Percentiles rank a stretch among this genome's conserved stretches.
Evolutionary conservation across 1,140 invertebrate species (phyloP).

Genomic region (Dinoponera quadriceps): DNA sequence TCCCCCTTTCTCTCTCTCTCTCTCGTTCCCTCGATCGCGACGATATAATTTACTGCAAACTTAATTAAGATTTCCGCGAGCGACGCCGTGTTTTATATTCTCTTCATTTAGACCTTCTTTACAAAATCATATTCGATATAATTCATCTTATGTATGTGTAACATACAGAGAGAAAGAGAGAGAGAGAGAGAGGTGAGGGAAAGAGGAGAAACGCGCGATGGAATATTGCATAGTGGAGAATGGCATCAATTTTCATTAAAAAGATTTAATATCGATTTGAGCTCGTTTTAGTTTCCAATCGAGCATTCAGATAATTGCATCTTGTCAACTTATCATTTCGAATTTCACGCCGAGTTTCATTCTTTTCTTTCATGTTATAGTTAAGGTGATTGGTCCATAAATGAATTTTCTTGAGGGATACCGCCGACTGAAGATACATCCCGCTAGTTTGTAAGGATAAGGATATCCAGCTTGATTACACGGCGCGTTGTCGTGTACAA

Average conservation of each 20-base stretch:
- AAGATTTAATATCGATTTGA: too few relatives aligned
- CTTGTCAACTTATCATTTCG: too few relatives aligned
- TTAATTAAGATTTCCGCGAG: background rate
- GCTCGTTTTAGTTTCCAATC: too few relatives aligned
- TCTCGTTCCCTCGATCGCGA: background rate
- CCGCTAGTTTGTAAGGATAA: background rate
- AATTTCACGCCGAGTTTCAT: too few relatives aligned
- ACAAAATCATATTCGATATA: conserved; percentile 5
- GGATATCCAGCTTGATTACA: background rate
- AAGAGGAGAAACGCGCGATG: too few relatives aligned
- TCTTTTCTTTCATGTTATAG: too few relatives aligned
- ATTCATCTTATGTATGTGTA: background rate
- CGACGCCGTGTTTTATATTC: conserved; percentile 1
- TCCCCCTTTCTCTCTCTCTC: too few relatives aligned
- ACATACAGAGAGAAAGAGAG: too few relatives aligned
- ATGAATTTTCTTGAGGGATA: background rate
- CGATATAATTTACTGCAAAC: conserved; percentile 14
- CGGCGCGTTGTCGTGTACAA: background rate
- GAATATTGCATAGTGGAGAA: background rate
- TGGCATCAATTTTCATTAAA: conserved; percentile 6
- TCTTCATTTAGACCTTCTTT: background rate
- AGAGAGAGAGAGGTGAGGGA: too few relatives aligned
- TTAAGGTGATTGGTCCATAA: too few relatives aligned
- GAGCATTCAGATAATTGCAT: background rate
- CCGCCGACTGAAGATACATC: background rate